Conservation (phyloP, 92 coral and sea anemone species). For the Parazoanthus swiftii region DNA sequence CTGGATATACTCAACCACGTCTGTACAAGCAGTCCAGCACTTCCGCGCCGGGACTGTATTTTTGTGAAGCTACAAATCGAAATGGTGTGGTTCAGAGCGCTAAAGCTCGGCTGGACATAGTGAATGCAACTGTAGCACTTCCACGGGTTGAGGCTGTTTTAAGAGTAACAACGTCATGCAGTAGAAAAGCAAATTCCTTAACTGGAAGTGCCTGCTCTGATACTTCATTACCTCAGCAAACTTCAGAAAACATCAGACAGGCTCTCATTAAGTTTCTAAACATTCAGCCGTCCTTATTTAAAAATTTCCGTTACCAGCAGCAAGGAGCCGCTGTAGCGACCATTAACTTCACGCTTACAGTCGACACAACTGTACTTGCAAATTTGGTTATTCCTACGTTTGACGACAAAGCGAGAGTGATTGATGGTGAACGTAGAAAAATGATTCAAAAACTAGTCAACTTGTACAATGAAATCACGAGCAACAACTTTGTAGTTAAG, state of each 20-base stretch:
- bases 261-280: not conserved
- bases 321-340: conserved; percentile 4
- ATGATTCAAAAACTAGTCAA: conserved; percentile 11
- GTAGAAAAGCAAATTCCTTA: not conserved
- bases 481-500: not conserved
- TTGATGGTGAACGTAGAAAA: conserved; percentile 30
- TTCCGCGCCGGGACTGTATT: conserved; percentile 43
- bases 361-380: not conserved
- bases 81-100: conserved; percentile 44
- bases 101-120: conserved; percentile 46
- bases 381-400: conserved; percentile 26
- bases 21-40: conserved; percentile 4
- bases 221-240: not conserved
- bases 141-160: conserved; percentile 39
- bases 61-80: conserved; percentile 45
- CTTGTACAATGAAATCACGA: conserved; percentile 22
- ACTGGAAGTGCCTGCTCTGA: not conserved
- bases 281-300: not conserved
- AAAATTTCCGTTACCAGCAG: conserved; percentile 22
- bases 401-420: conserved; percentile 34
- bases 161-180: conserved; percentile 12
- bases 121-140: conserved; percentile 34
- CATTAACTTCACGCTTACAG: conserved; percentile 21
- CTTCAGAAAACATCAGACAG: conserved; percentile 1
- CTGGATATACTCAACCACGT: conserved; percentile 28